phyloP scores from a whole-genome alignment of 2,113 vertebrate genomes.

The Accipiter cooperii region DNA sequence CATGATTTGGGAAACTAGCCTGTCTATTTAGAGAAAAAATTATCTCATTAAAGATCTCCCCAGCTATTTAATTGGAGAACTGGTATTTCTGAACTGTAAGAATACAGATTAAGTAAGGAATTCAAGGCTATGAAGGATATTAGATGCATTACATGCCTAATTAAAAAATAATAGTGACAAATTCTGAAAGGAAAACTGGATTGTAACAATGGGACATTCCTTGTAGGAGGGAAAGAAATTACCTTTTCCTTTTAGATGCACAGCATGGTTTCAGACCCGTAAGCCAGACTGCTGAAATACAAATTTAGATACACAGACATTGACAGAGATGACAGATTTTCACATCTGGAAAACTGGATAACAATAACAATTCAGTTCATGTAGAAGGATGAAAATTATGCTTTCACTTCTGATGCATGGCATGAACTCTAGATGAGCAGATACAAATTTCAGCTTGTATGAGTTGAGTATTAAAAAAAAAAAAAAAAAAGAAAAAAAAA shows the following conservation, averaged over 20 bases:
- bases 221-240: constrained; percentile 57
- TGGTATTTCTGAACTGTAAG: not conserved
- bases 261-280: constrained; percentile 29
- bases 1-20: not conserved
- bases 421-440: constrained; percentile 53
- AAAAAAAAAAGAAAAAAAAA: not conserved
- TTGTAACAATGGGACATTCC: constrained; percentile 20
- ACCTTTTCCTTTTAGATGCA: constrained; percentile 51
- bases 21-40: not conserved
- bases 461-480: not conserved
- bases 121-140: not conserved
- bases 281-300: constrained; percentile 46
- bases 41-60: not conserved
- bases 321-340: constrained; percentile 70
- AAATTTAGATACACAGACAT: constrained; percentile 36
- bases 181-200: constrained; percentile 35
- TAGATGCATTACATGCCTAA: constrained; percentile 38
- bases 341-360: constrained; percentile 72
- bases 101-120: not conserved
- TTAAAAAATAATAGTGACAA: constrained; percentile 56
- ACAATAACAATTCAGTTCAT: constrained; percentile 65
- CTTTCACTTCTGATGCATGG: constrained; percentile 61
- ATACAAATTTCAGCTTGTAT: constrained; percentile 55
- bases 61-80: not conserved
- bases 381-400: constrained; percentile 64